Evolutionary conservation across 2,797 vertebrate genomes (phyloP), one percentile per base, ranked within the genome.

Genomic region (Myripristis jacobus): DNA sequence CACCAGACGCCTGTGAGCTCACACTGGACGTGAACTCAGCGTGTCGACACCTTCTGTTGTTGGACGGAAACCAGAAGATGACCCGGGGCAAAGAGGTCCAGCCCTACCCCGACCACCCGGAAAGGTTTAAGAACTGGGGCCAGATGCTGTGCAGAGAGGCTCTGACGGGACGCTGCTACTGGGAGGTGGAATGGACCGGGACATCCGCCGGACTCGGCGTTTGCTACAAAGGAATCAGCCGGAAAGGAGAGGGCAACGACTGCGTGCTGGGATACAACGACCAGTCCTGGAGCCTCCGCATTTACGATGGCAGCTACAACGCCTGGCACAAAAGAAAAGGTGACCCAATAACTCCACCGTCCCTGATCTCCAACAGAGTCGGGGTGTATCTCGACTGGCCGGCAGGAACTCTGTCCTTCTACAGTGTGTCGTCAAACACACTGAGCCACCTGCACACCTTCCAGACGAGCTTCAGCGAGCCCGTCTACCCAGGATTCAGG

Each of bases 301-400:
- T 58, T 21, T 43, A 41, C 22, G 56, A 43, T 11, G 36, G 15
- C 36, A 22, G 34, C n/a, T 58, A 41, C 36, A 58, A 58, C 24
- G 56, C 56, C 34, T 58, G 56, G 25, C n/a, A 34, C 54, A 56
- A 56, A 10, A 56, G 18, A 31, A 56, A 36, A 19, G 54, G 54
- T 19, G 31, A 43, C 12, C 36, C 56, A n/a, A 58, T 58, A 58
- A n/a, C 36, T 58, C n/a, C 56, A 19, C 36, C 29, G 7, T 58
- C 5, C 13, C 21, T 36, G 7, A 24, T 41, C 8, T 58, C 56
- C 5, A 58, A 41, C 2, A 58, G 36, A 22, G 21, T 22, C 2
- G 31, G 56, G 21, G 48, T 51, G 48, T 51, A 51, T 13, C 21
- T 51, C 2, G 48, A 51, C 48, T 51, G 48, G 21, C 22, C 48